Conservation (phyloP, 2,113 vertebrate genomes). For the Ardeotis arabs region DNA sequence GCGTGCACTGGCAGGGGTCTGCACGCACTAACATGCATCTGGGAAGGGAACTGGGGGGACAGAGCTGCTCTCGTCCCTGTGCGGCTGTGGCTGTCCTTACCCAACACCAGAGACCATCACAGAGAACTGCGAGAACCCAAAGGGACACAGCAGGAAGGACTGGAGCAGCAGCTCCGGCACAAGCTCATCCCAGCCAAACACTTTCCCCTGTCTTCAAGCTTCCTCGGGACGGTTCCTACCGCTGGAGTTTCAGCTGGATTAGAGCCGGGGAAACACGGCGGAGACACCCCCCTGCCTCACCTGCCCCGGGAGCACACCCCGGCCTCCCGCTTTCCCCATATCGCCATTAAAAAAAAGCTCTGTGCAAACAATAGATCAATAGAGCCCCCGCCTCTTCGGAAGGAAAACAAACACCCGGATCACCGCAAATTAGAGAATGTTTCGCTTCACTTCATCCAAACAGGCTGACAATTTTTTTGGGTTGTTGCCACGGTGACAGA, state of each 20-base stretch:
- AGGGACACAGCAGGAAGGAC: not conserved
- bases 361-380: conserved; percentile 69
- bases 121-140: not conserved
- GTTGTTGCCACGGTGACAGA: conserved; percentile 86
- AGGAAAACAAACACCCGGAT: conserved; percentile 76
- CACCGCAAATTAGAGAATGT: conserved; percentile 87
- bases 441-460: conserved; percentile 89
- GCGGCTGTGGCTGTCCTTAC: not conserved
- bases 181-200: not conserved
- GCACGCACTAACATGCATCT: not conserved
- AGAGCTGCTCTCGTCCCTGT: not conserved
- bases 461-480: conserved; percentile 83
- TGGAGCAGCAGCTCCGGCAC: not conserved
- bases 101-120: not conserved
- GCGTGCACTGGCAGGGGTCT: not conserved
- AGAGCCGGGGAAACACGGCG: not conserved
- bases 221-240: not conserved
- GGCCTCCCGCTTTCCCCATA: not conserved
- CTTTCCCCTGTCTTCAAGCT: not conserved
- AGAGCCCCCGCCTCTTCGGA: conserved; percentile 61
- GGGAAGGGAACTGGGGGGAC: not conserved
- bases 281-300: not conserved
- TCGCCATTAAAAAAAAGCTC: not conserved
- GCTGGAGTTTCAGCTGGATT: not conserved
- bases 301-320: not conserved